Evolutionary conservation across 2,113 vertebrate genomes (phyloP).

Genomic region (Anoura caudifer): DNA sequence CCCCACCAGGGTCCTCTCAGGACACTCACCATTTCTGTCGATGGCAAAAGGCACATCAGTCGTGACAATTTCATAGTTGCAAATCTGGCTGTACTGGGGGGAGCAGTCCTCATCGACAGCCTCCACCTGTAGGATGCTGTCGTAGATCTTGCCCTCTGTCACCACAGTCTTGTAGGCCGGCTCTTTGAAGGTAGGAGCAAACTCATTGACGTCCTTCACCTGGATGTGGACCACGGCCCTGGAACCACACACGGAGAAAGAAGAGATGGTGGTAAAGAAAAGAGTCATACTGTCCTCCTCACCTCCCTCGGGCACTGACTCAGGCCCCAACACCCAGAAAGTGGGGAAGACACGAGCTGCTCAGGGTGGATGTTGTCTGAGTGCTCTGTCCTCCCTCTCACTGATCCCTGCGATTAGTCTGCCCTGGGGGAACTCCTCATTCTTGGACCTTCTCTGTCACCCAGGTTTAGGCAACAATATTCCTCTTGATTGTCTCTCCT

Average conservation of each 20-base stretch:
- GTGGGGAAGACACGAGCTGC: background rate
- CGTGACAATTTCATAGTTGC: slow-evolving; percentile 95
- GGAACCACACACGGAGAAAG: slow-evolving; percentile 14
- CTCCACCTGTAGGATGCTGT: slow-evolving; percentile 97
- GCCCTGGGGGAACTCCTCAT: background rate
- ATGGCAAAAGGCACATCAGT: slow-evolving; percentile 93
- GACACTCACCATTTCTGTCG: slow-evolving; percentile 94
- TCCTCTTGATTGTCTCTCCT: background rate
- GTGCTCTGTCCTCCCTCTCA: background rate
- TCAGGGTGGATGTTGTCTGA: rapidly evolving
- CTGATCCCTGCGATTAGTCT: background rate
- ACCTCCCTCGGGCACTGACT: background rate
- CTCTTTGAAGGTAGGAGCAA: slow-evolving; percentile 93
- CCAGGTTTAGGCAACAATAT: background rate
- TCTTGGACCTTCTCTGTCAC: background rate
- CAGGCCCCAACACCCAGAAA: background rate
- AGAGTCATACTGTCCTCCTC: background rate
- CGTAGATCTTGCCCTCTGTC: slow-evolving; percentile 95
- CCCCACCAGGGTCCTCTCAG: background rate
- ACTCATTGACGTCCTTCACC: slow-evolving; percentile 97
- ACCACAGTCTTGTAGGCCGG: slow-evolving; percentile 87
- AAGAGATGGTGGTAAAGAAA: background rate
- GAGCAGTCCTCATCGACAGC: slow-evolving; percentile 96
- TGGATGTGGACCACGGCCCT: slow-evolving; percentile 98
- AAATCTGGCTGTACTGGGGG: slow-evolving; percentile 97